A percentile compares a stretch with the other conserved stretches of the same genome.
These are phyloP conservation scores for Silurus glanis DNA, from an alignment of 2,113 vertebrate genomes.

Conservation along the genomic window DNA sequence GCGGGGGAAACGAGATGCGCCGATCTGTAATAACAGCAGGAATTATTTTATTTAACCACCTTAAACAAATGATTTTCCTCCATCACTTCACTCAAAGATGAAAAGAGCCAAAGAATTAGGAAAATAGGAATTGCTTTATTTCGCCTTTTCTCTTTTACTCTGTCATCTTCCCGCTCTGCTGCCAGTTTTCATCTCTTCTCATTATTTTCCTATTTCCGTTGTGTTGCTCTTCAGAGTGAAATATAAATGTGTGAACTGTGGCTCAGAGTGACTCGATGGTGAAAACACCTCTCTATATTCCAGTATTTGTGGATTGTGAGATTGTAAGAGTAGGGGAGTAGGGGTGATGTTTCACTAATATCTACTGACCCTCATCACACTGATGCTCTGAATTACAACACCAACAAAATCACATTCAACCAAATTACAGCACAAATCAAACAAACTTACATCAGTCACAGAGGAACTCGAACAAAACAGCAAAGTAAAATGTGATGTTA, in stretches of 20 bases:
- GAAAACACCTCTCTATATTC: not conserved
- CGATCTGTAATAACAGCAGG: conserved; percentile 62
- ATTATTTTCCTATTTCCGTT: conserved; percentile 3
- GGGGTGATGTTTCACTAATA: too few relatives aligned
- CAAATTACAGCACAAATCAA: too few relatives aligned
- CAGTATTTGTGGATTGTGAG: not conserved
- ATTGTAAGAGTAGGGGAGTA: not conserved
- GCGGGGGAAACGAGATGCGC: conserved; percentile 53
- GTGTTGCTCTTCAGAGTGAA: not conserved
- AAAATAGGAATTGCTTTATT: conserved; percentile 44
- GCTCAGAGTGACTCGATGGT: not conserved
- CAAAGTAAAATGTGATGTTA: too few relatives aligned
- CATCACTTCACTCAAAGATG: conserved; percentile 37
- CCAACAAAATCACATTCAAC: too few relatives aligned
- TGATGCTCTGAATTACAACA: too few relatives aligned
- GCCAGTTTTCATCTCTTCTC: conserved; percentile 8
- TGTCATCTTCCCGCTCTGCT: not conserved
- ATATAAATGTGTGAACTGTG: not conserved
- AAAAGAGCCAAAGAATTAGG: conserved; percentile 51
- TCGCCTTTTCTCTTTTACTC: conserved; percentile 21
- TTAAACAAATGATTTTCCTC: conserved; percentile 46
- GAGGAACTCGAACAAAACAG: too few relatives aligned
- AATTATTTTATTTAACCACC: conserved; percentile 54
- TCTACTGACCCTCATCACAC: too few relatives aligned
- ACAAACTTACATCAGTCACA: too few relatives aligned